A percentile compares a stretch with the other conserved stretches of the same genome.
Evolutionary conservation across 2,113 vertebrate species (phyloP).

Genomic region (Lathamus discolor): DNA sequence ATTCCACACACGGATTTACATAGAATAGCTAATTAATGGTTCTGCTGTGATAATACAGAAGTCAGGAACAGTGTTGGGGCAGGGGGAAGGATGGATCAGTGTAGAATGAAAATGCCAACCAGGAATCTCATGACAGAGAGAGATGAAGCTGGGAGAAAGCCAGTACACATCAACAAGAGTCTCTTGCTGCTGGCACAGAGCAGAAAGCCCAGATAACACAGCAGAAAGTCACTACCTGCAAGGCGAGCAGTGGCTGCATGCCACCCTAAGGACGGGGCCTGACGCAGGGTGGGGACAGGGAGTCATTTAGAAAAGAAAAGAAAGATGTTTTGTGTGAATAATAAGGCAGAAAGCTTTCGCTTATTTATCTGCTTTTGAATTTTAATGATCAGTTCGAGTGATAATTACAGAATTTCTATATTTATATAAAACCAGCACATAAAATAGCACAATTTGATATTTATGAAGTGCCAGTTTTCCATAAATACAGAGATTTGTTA

Average conservation of each 20-base stretch:
- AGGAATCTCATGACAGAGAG: neutral
- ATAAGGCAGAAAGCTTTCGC: slow-evolving; percentile 62
- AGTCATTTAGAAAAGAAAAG: neutral
- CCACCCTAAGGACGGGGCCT: neutral
- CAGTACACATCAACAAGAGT: neutral
- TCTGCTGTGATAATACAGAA: neutral
- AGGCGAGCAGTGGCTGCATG: neutral
- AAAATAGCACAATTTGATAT: slow-evolving; percentile 75
- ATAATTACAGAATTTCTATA: slow-evolving; percentile 80
- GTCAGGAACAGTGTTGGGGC: neutral
- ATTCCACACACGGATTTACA: neutral
- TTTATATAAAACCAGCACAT: slow-evolving; percentile 75
- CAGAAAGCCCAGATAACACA: neutral
- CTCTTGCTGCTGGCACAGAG: neutral
- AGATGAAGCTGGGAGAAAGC: neutral
- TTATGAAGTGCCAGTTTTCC: slow-evolving; percentile 78
- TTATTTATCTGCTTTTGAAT: slow-evolving; percentile 78
- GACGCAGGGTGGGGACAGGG: neutral
- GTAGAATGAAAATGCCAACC: neutral
- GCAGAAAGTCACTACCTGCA: neutral
- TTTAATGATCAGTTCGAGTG: slow-evolving; percentile 74
- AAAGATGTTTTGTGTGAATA: slow-evolving; percentile 53
- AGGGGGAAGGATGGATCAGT: neutral
- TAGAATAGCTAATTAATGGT: slow-evolving; percentile 5
- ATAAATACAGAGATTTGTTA: slow-evolving; percentile 77